phyloP scores from a whole-genome alignment of 2,113 vertebrate genomes.

The Proteles cristata region DNA sequence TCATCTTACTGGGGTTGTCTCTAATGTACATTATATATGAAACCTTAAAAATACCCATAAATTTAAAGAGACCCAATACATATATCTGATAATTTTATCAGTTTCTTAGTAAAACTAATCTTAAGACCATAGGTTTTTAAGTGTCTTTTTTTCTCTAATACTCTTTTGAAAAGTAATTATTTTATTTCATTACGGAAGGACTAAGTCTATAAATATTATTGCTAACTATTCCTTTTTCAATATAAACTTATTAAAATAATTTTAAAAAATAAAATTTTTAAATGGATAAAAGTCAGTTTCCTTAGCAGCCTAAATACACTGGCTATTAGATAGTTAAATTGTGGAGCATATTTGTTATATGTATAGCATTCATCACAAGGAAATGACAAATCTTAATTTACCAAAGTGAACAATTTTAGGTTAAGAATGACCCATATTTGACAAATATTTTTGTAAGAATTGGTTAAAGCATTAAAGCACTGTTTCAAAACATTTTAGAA shows the following conservation, averaged over 20 bases:
- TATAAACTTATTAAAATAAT: slow-evolving; percentile 31
- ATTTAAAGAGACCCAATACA: background rate
- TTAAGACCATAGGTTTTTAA: background rate
- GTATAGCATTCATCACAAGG: background rate
- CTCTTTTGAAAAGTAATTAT: slow-evolving; percentile 12
- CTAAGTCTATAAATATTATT: background rate
- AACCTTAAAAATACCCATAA: background rate
- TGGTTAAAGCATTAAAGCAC: background rate
- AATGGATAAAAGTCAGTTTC: background rate
- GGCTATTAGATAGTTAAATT: background rate
- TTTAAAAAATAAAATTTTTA: background rate
- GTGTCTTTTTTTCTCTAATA: background rate
- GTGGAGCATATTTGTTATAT: background rate
- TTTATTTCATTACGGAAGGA: slow-evolving; percentile 42
- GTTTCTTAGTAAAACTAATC: slow-evolving; percentile 17
- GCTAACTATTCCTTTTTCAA: background rate
- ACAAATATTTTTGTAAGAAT: background rate
- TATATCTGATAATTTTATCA: slow-evolving; percentile 9
- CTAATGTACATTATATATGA: background rate
- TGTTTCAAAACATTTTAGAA: slow-evolving; percentile 12
- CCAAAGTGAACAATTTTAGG: slow-evolving; percentile 12
- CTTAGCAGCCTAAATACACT: background rate
- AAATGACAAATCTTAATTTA: background rate
- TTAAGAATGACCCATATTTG: slow-evolving; percentile 33
- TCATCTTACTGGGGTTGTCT: background rate